Evolutionary conservation across 2,888 invertebrate species (phyloP), one percentile per base, ranked within the genome.

Genomic region (Pyralis farinalis): DNA sequence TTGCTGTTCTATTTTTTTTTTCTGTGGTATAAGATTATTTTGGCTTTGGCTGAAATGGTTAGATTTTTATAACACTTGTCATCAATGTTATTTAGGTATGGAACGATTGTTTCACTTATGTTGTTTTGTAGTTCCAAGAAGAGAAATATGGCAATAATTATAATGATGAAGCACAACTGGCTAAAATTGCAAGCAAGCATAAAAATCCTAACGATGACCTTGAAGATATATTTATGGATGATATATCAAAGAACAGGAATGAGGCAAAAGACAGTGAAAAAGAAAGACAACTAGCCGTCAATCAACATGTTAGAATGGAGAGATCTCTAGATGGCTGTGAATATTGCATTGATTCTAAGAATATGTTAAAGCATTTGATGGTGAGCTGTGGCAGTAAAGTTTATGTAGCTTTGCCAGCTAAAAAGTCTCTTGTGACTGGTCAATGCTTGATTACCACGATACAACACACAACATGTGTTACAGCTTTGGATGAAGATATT

Each of bases 401-500:
- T n/a, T 98, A 97, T 80, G 72, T 99, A 53, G 92, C 95, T 52
- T 72, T 98, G 42, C 98, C 98, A 1, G 83, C 92, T 40, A 92
- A 93, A 65, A 92, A 93, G 59, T 97, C 98, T 0, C 81, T 99
- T 44, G 94, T 95, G 1, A 90, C 91, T 40, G 95, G 96, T 0
- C 98, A 99, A 69, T 98, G 95, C 64, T 82, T 96, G 36, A 93
- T 99, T 58, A 91, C 94, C 1, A 97, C 98, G 0, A 92, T 95
- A 63, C 92, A 94, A 53, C 98, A 99, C 77, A 87, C 92, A 0
- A 70, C 93, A 1, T 95, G 96, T 71, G 92, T 93, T 27, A 97
- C 97, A 0, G 92, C 94, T 49, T 69, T 97, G 30, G 99, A 99
- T 84, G 98, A 99, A 90, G 97, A 99, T 84, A 94, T 96, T 34